A percentile compares a stretch with the other conserved stretches of the same genome.
phyloP scores from a whole-genome alignment of 1,140 invertebrate genomes.

The Platorchestia sp. region DNA sequence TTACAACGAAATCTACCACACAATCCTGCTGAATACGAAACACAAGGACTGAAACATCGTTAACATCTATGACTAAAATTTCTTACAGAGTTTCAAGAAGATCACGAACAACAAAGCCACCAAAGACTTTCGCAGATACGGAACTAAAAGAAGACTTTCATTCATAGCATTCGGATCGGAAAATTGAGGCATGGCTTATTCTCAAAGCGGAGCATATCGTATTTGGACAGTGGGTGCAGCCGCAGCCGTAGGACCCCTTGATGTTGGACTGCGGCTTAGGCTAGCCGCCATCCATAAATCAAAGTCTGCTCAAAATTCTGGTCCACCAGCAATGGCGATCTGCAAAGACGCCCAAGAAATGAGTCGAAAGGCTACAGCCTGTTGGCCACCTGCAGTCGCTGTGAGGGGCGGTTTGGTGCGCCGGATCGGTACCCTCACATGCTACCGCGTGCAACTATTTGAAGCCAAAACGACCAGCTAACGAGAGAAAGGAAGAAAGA shows the following conservation, averaged over 20 bases:
- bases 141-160: background rate
- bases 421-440: background rate
- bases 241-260: background rate
- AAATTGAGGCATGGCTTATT: background rate
- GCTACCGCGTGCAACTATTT: background rate
- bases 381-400: background rate
- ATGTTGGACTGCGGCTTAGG: background rate
- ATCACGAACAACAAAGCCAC: background rate
- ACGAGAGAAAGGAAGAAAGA: background rate
- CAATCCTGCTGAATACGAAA: background rate
- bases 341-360: background rate
- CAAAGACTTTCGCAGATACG: background rate
- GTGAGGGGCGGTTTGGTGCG: background rate
- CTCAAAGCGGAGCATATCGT: background rate
- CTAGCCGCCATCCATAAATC: background rate
- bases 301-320: background rate
- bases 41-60: background rate
- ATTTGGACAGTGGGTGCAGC: background rate
- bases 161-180: background rate
- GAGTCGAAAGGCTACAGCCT: background rate
- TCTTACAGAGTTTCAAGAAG: background rate
- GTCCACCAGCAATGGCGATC: background rate
- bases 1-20: background rate
- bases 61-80: background rate
- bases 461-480: background rate